phyloP scores from a whole-genome alignment of 23 tunicate species.

The Botrylloides violaceus region DNA sequence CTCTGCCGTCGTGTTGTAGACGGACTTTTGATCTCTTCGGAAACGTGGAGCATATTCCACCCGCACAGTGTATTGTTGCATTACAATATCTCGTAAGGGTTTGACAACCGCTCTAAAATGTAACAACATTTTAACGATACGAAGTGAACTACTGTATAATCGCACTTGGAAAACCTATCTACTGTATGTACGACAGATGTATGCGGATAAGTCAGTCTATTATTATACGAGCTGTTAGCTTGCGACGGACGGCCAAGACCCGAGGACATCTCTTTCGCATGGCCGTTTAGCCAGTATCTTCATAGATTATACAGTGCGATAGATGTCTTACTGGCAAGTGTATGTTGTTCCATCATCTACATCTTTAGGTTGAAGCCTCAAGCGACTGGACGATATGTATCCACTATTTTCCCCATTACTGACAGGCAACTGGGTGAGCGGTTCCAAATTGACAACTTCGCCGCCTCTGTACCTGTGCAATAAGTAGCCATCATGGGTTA shows the following conservation, averaged over 20 bases:
- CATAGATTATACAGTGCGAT: background rate
- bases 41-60: slow-evolving; percentile 44
- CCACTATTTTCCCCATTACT: slow-evolving; percentile 12
- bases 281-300: too few relatives aligned
- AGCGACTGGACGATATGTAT: slow-evolving; percentile 27
- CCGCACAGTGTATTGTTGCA: slow-evolving; percentile 5
- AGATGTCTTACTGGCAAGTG: slow-evolving; percentile 46
- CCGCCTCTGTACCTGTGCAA: background rate
- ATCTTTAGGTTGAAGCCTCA: slow-evolving; percentile 23
- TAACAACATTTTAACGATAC: background rate
- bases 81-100: slow-evolving; percentile 3
- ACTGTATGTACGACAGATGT: background rate
- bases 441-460: background rate
- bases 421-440: background rate
- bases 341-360: slow-evolving; percentile 22
- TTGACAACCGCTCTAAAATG: slow-evolving; percentile 34
- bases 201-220: background rate
- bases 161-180: background rate
- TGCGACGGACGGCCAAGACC: too few relatives aligned
- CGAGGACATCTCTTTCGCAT: too few relatives aligned
- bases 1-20: background rate
- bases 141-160: background rate
- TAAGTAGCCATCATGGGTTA: background rate
- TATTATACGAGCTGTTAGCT: background rate
- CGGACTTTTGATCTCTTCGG: background rate